phyloP scores from a whole-genome alignment of 2,797 vertebrate species.

The Micrastur ruficollis region DNA sequence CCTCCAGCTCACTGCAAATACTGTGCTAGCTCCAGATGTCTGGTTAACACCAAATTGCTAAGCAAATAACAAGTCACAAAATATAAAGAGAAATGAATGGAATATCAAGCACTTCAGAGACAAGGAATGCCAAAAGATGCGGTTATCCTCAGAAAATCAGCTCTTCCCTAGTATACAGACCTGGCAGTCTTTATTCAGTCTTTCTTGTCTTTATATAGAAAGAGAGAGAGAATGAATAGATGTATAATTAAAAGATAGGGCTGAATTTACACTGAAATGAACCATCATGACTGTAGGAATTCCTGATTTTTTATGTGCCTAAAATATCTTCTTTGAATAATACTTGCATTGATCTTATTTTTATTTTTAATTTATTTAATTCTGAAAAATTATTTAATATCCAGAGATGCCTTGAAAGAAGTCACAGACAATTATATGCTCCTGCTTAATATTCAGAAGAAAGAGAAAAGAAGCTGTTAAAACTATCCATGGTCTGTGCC shows the following conservation, averaged over 20 bases:
- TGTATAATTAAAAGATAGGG: background rate
- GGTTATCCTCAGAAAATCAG: background rate
- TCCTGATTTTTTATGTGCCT: background rate
- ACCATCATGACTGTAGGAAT: background rate
- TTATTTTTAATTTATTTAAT: conserved; percentile 10
- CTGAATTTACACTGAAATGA: background rate
- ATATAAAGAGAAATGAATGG: background rate
- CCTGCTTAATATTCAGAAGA: conserved; percentile 48
- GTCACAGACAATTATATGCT: background rate
- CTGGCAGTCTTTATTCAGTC: background rate
- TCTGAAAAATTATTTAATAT: background rate
- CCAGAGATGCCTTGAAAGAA: background rate
- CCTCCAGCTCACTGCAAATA: background rate
- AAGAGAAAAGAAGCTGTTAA: conserved; percentile 53
- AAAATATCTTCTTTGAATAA: conserved; percentile 27
- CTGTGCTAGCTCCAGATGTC: background rate
- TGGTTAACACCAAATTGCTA: background rate
- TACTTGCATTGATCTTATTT: background rate
- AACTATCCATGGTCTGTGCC: conserved; percentile 20
- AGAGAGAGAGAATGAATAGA: background rate
- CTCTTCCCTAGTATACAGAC: background rate
- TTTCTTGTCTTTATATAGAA: background rate
- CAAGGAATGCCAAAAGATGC: background rate
- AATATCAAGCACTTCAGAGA: background rate
- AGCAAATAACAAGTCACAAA: background rate